These are phyloP conservation scores for Tortrix viridana DNA, from an alignment of 2,888 invertebrate genomes.

Conservation along the genomic window DNA sequence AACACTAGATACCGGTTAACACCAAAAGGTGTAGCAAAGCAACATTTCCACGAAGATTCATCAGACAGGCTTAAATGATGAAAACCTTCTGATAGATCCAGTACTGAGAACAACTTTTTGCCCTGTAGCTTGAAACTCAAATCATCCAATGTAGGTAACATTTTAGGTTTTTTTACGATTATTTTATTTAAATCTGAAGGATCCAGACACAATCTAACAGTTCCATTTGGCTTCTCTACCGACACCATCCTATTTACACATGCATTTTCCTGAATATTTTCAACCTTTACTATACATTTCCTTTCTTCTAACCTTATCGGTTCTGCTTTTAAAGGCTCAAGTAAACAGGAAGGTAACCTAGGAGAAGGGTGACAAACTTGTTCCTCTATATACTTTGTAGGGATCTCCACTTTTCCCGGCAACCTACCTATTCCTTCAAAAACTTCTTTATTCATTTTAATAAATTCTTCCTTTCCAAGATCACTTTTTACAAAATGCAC, in stretches of 20 bases:
- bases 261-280: constrained; percentile 36
- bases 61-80: constrained; percentile 13
- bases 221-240: constrained; percentile 34
- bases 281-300: constrained; percentile 38
- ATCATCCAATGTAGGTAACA: constrained; percentile 38
- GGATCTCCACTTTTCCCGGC: constrained; percentile 11
- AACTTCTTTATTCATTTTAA: neutral
- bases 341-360: constrained; percentile 16
- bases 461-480: neutral
- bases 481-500: neutral
- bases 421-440: constrained; percentile 11
- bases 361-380: constrained; percentile 30
- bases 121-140: neutral
- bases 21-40: constrained; percentile 28
- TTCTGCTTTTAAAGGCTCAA: constrained; percentile 29
- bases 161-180: constrained; percentile 40
- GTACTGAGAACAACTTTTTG: neutral
- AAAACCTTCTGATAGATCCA: neutral
- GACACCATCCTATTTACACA: constrained; percentile 39
- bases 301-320: constrained; percentile 26
- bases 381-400: constrained; percentile 10
- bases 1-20: constrained; percentile 10
- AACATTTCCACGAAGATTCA: constrained; percentile 39
- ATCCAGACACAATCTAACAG: constrained; percentile 24
- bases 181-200: constrained; percentile 39